These are phyloP conservation scores for Eretmochelys imbricata DNA, from an alignment of 2,113 vertebrate species.

Conservation along the genomic window DNA sequence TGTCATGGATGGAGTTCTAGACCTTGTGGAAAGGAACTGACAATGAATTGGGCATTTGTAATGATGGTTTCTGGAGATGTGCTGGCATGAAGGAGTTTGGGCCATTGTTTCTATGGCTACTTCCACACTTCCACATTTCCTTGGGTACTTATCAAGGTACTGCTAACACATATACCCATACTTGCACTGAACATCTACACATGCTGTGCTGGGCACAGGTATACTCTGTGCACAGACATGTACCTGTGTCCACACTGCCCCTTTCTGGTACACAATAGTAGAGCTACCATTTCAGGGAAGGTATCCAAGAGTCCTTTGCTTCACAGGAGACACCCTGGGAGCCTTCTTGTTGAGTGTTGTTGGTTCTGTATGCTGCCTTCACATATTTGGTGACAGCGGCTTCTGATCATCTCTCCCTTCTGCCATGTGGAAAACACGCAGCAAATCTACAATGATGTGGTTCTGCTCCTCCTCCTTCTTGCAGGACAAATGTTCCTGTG, in stretches of 20 bases:
- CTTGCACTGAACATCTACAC: not conserved
- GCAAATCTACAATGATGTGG: not conserved
- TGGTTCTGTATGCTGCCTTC: not conserved
- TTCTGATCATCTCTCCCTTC: not conserved
- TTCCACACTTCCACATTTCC: not conserved
- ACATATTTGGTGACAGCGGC: not conserved
- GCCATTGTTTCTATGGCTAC: not conserved
- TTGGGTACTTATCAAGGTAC: not conserved
- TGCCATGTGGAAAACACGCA: not conserved
- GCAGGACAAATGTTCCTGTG: not conserved
- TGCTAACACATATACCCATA: not conserved
- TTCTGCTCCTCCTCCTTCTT: not conserved
- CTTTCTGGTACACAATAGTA: not conserved
- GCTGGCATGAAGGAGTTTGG: not conserved
- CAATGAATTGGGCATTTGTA: not conserved
- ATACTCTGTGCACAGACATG: not conserved
- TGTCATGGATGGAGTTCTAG: not conserved
- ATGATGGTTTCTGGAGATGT: not conserved
- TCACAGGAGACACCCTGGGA: not conserved
- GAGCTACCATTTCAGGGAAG: not conserved
- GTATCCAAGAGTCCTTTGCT: not conserved
- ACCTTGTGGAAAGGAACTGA: not conserved
- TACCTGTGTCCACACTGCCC: not conserved
- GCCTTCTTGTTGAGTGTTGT: not conserved
- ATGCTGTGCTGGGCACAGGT: not conserved